These are phyloP conservation scores for Leptopilina myrica DNA, from an alignment of 2,888 invertebrate genomes.

Conservation along the genomic window DNA sequence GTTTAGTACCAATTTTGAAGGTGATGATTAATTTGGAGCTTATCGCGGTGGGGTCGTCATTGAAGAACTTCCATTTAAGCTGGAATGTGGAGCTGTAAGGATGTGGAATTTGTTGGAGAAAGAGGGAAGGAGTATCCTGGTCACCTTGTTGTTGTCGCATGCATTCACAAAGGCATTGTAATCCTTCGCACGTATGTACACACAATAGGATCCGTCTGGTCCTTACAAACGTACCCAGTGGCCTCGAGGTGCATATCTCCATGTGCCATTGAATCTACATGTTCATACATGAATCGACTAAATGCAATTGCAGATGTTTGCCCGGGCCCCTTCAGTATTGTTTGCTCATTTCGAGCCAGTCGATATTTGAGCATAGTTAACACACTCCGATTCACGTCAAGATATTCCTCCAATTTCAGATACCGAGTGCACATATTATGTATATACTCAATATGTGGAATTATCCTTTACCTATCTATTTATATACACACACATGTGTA, in stretches of 20 bases:
- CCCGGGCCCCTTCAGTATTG: slow-evolving; percentile 23
- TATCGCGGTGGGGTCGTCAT: too few species aligned
- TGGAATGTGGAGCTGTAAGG: neutral
- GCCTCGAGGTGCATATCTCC: slow-evolving; percentile 45
- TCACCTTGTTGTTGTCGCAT: slow-evolving; percentile 47
- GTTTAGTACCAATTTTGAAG: too few species aligned
- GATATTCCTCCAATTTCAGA: slow-evolving; percentile 7
- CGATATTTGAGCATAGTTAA: slow-evolving; percentile 39
- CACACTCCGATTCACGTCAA: slow-evolving; percentile 26
- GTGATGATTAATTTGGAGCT: too few species aligned
- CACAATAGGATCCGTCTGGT: slow-evolving; percentile 43
- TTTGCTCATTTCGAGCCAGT: slow-evolving; percentile 39
- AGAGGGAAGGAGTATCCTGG: neutral
- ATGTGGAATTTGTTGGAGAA: neutral
- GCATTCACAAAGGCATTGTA: slow-evolving; percentile 38
- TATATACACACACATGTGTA: neutral
- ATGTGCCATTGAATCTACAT: slow-evolving; percentile 36
- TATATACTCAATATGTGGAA: neutral
- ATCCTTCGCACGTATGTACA: slow-evolving; percentile 45
- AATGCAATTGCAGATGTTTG: slow-evolving; percentile 40
- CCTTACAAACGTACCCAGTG: slow-evolving; percentile 40
- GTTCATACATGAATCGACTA: slow-evolving; percentile 40
- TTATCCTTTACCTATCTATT: neutral
- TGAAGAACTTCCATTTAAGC: too few species aligned
- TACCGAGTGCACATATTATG: slow-evolving; percentile 25